These are phyloP conservation scores for Odontamblyopus lacepedii DNA, from an alignment of 2,797 vertebrate genomes.

Conservation along the genomic window DNA sequence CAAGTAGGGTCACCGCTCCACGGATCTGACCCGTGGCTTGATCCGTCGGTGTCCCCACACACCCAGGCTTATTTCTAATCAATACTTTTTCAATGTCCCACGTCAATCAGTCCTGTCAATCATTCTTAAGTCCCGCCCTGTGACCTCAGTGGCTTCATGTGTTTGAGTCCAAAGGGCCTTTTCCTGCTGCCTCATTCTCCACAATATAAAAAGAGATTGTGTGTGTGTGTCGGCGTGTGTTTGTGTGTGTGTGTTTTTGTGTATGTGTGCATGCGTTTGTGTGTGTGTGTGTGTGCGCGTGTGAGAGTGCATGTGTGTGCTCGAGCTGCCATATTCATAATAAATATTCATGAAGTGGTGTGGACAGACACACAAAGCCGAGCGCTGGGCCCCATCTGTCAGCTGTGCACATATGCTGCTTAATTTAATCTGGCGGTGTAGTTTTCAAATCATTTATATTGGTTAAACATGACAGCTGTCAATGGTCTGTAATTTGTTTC, in stretches of 20 bases:
- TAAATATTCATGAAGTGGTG: slow-evolving; percentile 67
- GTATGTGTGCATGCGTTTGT: slow-evolving; percentile 2
- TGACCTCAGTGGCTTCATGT: slow-evolving; percentile 33
- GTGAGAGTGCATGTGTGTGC: slow-evolving; percentile 1
- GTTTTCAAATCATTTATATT: neutral
- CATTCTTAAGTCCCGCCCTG: slow-evolving; percentile 18
- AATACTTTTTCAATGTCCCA: neutral
- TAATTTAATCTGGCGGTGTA: neutral
- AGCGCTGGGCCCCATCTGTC: slow-evolving; percentile 59
- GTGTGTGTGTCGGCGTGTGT: slow-evolving; percentile 15
- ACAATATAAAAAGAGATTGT: slow-evolving; percentile 10
- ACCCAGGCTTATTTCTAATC: neutral
- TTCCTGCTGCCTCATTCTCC: slow-evolving; percentile 29
- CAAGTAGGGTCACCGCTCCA: too few relatives aligned
- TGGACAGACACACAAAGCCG: slow-evolving; percentile 57
- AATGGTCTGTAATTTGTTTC: neutral
- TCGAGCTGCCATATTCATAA: slow-evolving; percentile 23
- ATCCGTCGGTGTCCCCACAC: too few relatives aligned
- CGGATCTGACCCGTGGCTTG: too few relatives aligned
- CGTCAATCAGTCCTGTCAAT: slow-evolving; percentile 18
- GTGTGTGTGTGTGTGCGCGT: neutral
- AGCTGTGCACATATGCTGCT: slow-evolving; percentile 36
- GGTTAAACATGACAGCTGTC: neutral
- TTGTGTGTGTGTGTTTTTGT: slow-evolving; percentile 9
- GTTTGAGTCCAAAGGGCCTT: slow-evolving; percentile 32